phyloP scores from a whole-genome alignment of 2,888 invertebrate species.

The Anticlea derivata region DNA sequence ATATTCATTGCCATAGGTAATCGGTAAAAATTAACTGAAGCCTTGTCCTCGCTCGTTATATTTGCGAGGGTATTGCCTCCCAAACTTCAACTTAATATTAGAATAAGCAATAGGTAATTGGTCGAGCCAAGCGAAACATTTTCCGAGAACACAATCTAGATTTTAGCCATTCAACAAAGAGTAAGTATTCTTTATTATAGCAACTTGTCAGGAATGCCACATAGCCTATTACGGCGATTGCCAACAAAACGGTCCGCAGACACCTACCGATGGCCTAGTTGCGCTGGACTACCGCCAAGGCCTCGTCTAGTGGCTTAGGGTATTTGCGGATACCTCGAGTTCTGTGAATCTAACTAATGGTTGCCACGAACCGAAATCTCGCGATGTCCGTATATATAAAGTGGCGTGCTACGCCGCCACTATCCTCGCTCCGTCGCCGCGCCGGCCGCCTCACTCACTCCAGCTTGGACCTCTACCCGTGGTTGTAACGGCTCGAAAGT shows the following conservation, averaged over 20 bases:
- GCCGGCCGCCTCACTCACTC: too few relatives aligned
- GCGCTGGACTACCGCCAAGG: constrained; percentile 72
- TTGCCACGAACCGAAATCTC: too few relatives aligned
- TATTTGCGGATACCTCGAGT: constrained; percentile 49
- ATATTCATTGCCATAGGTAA: neutral
- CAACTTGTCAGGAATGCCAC: constrained; percentile 51
- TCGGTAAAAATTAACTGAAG: too few relatives aligned
- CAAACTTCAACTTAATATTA: neutral
- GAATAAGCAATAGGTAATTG: neutral
- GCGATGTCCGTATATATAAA: too few relatives aligned
- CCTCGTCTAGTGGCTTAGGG: constrained; percentile 56
- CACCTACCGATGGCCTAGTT: constrained; percentile 73
- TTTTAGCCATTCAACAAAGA: constrained; percentile 35
- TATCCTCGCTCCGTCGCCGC: too few relatives aligned
- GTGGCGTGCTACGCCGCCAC: too few relatives aligned
- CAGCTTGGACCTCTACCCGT: too few relatives aligned
- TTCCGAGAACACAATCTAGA: constrained; percentile 30
- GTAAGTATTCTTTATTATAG: constrained; percentile 26
- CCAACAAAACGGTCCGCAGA: constrained; percentile 74
- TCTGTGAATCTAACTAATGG: constrained; percentile 14
- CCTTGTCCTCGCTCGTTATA: too few relatives aligned
- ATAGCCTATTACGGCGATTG: constrained; percentile 70
- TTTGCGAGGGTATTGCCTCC: too few relatives aligned
- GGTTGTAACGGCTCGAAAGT: too few relatives aligned
- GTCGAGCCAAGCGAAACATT: too few relatives aligned